phyloP scores from a whole-genome alignment of 1,140 invertebrate species.

The Platorchestia sp. region DNA sequence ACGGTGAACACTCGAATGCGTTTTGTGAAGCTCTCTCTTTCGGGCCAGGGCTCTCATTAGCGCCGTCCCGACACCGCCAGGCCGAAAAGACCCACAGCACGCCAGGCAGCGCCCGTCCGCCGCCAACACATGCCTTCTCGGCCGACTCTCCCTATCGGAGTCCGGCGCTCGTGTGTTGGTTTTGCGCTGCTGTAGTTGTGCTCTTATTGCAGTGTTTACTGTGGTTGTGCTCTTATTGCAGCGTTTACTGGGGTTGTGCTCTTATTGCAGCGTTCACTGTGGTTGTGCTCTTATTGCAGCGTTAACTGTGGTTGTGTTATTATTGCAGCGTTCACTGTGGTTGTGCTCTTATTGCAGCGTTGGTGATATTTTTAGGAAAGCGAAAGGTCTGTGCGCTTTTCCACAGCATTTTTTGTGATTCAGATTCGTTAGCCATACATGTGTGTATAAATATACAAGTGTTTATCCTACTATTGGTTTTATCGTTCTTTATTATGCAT shows the following conservation, averaged over 20 bases:
- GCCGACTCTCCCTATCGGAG: too few species aligned
- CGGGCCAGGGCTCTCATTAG: slow-evolving; percentile 19
- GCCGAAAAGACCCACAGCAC: neutral
- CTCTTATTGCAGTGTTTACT: neutral
- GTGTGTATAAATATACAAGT: too few species aligned
- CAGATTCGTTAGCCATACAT: too few species aligned
- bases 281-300: neutral
- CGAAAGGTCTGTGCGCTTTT: too few species aligned
- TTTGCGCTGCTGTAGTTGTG: neutral
- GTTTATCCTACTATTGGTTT: too few species aligned
- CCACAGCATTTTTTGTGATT: too few species aligned
- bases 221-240: neutral
- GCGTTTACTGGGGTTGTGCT: neutral
- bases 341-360: too few species aligned
- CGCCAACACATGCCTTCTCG: neutral
- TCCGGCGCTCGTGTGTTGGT: neutral
- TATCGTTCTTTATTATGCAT: too few species aligned
- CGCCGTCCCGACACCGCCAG: slow-evolving; percentile 20
- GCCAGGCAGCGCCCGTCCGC: neutral
- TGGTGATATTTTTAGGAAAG: too few species aligned
- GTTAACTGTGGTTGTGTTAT: neutral
- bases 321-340: too few species aligned
- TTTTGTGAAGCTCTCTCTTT: neutral
- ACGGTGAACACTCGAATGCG: slow-evolving; percentile 49
- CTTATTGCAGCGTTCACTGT: neutral